Evolutionary conservation across 2,888 invertebrate genomes (phyloP).

Genomic region (Helleia helle): DNA sequence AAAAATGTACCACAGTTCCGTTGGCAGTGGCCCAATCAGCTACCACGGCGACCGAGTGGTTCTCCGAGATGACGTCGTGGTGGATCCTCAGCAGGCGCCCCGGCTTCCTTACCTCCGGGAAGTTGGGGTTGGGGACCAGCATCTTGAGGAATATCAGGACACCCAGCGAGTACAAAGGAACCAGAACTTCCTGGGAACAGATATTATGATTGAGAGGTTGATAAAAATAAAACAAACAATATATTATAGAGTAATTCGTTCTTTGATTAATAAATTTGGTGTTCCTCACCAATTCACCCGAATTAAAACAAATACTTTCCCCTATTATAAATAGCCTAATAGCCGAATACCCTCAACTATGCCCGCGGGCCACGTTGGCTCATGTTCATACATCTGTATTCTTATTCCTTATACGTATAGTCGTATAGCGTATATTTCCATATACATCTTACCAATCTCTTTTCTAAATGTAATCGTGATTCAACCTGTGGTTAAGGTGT

Average conservation of each 20-base stretch:
- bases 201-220: background rate
- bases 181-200: constrained; percentile 79
- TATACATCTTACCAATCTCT: too few relatives aligned
- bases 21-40: constrained; percentile 73
- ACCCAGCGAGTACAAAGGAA: constrained; percentile 84
- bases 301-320: background rate
- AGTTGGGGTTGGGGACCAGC: constrained; percentile 83
- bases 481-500: too few relatives aligned
- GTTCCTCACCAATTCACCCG: too few relatives aligned
- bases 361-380: too few relatives aligned
- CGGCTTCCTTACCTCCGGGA: constrained; percentile 79
- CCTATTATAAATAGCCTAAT: too few relatives aligned
- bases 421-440: too few relatives aligned
- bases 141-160: constrained; percentile 83
- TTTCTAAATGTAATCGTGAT: too few relatives aligned
- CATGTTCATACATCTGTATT: too few relatives aligned
- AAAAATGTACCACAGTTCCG: constrained; percentile 43
- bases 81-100: constrained; percentile 75
- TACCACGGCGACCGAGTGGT: constrained; percentile 79
- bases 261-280: too few relatives aligned
- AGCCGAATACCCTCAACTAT: too few relatives aligned
- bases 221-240: background rate
- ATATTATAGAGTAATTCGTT: background rate
- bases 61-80: constrained; percentile 57
- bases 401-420: too few relatives aligned